A percentile compares a stretch with the other conserved stretches of the same genome.
phyloP scores from a whole-genome alignment of 1,140 invertebrate species.

The Onthophagus taurus region DNA sequence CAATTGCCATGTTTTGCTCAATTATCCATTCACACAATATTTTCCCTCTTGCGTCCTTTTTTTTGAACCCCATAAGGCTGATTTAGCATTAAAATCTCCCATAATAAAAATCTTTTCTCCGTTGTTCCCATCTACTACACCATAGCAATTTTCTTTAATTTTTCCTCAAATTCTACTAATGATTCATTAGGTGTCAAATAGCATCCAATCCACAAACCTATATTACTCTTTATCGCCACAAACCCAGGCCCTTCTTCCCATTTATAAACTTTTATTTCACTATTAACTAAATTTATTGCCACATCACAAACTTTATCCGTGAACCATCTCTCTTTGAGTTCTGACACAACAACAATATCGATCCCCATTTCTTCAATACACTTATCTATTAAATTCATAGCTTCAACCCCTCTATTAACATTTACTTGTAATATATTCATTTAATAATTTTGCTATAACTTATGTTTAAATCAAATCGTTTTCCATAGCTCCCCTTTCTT shows the following conservation, averaged over 20 bases:
- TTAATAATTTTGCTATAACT: neutral
- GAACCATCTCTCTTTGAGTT: neutral
- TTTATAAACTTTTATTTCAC: neutral
- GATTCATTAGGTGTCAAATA: neutral
- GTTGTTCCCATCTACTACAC: neutral
- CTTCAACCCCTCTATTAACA: neutral
- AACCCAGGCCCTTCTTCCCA: neutral
- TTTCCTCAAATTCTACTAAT: neutral
- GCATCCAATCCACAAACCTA: no score
- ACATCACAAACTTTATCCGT: neutral
- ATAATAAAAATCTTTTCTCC: neutral
- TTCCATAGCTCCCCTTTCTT: no score
- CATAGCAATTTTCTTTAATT: neutral
- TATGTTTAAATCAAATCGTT: no score
- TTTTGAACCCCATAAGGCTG: neutral
- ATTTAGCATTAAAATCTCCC: slow-evolving; percentile 6
- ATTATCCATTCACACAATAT: neutral
- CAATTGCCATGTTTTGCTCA: neutral
- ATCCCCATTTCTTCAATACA: neutral
- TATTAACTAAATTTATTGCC: neutral
- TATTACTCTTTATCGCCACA: neutral
- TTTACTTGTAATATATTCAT: neutral
- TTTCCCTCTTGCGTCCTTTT: neutral
- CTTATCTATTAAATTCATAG: neutral
- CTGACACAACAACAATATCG: slow-evolving; percentile 1